Evolutionary conservation across 2,888 invertebrate species (phyloP).

Genomic region (Schizotus pectinicornis): DNA sequence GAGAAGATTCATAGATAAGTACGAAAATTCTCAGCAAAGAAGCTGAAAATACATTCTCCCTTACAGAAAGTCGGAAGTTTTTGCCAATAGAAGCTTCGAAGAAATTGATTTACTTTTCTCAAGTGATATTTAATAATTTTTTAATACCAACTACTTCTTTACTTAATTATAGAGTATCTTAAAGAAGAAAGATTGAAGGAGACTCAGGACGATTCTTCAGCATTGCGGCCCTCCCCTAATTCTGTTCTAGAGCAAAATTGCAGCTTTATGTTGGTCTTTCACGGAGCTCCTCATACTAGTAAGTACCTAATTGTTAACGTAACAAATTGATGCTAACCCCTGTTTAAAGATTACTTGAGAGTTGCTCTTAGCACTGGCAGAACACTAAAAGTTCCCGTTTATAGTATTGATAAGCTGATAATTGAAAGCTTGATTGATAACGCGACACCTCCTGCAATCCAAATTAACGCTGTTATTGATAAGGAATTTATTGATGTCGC

Average conservation of each 20-base stretch:
- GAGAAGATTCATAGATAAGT: too few species aligned
- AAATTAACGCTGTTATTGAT: conserved; percentile 46
- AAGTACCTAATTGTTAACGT: conserved; percentile 9
- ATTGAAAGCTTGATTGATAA: conserved; percentile 57
- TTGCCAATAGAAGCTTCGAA: too few species aligned
- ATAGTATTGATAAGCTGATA: conserved; percentile 62
- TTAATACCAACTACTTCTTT: too few species aligned
- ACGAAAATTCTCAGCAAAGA: too few species aligned
- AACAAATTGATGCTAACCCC: neutral
- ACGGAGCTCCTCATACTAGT: conserved; percentile 59
- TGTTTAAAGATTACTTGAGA: conserved; percentile 46
- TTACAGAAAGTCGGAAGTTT: too few species aligned
- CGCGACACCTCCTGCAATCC: conserved; percentile 36
- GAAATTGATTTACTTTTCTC: too few species aligned
- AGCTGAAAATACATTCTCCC: too few species aligned
- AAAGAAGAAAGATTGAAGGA: too few species aligned
- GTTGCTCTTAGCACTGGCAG: conserved; percentile 56
- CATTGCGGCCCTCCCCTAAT: too few species aligned
- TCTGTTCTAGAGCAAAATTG: neutral
- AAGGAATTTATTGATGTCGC: conserved; percentile 37
- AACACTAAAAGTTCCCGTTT: conserved; percentile 57
- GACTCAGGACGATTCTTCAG: too few species aligned
- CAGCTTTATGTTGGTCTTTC: conserved; percentile 57
- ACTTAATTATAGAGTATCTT: too few species aligned
- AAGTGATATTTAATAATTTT: too few species aligned